Evolutionary conservation across 2,113 vertebrate species (phyloP), one percentile per base, ranked within the genome.

Genomic region (Etheostoma cragini): DNA sequence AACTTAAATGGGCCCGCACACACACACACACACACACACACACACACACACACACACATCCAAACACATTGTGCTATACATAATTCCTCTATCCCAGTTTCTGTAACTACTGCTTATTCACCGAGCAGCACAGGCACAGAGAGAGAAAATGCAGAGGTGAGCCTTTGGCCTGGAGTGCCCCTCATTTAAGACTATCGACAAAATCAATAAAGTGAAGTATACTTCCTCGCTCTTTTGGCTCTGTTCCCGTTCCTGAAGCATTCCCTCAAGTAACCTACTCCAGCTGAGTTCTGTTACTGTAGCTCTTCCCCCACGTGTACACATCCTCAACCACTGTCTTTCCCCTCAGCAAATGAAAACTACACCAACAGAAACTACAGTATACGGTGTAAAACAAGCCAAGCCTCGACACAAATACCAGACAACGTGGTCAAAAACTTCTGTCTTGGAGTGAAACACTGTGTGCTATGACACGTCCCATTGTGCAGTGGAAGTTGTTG

Each of bases 191-290:
- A 87, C 92, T 77, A 94, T 94, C 93, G 92, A 95, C 94, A 94
- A 94, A 95, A 94, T 95, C 95, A 95, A 95, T 94, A 94, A 94
- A 89, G 94, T 93, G 92, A 95, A 95, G 92, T 91, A 94, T 94
- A 92, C 91, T 94, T 94, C 91, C 88, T 87, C 75, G 80, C 93
- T 95, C 89, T 90, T 88, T 94, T 91, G 87, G 93, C 93, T 89
- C 80, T 47, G 72, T 86, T 92, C 91, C 89, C 78, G 80, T 76
- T 93, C 92, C 92, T 64, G 69, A 78, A 92, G 91, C 90, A 38
- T 88, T 88, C 89, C 90, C 89, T 89, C 88, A 88, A 89, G 93
- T 81, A 90, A 89, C 38, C 85, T 70, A 71, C 89, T 88, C 72
- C 94, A 94, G 88, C 93, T 91, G 92, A 89, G 90, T 89, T 92